Conservation (phyloP, 2,113 vertebrate genomes). For the Redunca redunca region DNA sequence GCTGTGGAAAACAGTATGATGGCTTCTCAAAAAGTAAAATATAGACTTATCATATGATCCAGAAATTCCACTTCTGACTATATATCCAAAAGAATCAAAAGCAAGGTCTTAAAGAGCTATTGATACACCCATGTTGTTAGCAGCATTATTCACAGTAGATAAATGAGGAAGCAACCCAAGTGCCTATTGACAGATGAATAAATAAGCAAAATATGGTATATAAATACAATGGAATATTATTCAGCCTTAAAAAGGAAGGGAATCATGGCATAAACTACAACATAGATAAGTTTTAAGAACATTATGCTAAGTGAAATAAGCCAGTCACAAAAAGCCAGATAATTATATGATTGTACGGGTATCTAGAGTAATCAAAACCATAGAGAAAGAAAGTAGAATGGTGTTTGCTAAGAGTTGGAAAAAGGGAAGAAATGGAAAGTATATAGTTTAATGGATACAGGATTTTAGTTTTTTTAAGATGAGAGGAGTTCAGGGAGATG, state of each 20-base stretch:
- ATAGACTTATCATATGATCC: neutral
- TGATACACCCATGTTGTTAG: neutral
- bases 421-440: neutral
- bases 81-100: neutral
- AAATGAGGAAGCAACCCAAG: neutral
- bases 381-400: neutral
- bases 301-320: neutral
- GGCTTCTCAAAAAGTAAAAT: neutral
- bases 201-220: neutral
- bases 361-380: neutral
- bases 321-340: neutral
- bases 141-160: neutral
- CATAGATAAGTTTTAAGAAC: neutral
- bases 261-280: neutral
- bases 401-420: neutral
- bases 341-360: neutral
- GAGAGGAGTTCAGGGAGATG: neutral
- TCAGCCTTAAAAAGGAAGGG: neutral
- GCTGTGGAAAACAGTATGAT: neutral
- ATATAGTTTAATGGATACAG: neutral
- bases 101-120: neutral
- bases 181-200: neutral
- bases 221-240: neutral
- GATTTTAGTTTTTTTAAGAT: neutral
- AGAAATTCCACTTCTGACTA: neutral